Conservation (phyloP, 2,888 invertebrate species). For the Dolichomitus sp. region DNA sequence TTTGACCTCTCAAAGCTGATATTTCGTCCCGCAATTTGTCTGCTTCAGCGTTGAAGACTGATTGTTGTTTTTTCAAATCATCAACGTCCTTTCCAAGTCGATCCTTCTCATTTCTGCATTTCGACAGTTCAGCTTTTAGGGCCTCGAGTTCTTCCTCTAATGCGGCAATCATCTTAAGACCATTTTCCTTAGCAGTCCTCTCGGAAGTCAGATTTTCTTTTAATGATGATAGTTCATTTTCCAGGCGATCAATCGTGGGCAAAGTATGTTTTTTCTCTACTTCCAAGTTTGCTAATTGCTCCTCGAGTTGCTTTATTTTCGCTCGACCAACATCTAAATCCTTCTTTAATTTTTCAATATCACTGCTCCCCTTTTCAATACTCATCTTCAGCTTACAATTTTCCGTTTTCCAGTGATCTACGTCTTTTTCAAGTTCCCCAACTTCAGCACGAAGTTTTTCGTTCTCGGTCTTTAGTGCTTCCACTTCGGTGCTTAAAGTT, state of each 20-base stretch:
- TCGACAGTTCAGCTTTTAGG: slow-evolving; percentile 69
- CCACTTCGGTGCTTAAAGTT: slow-evolving; percentile 46
- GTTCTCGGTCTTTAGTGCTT: slow-evolving; percentile 51
- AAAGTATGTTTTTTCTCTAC: slow-evolving; percentile 37
- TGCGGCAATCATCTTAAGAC: slow-evolving; percentile 15
- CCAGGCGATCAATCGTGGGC: slow-evolving; percentile 27
- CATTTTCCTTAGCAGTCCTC: slow-evolving; percentile 63
- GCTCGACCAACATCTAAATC: slow-evolving; percentile 63
- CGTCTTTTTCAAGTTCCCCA: slow-evolving; percentile 59
- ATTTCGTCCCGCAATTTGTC: slow-evolving; percentile 60
- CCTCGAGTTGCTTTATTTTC: slow-evolving; percentile 57
- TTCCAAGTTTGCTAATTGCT: slow-evolving; percentile 47
- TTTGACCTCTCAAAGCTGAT: slow-evolving; percentile 61
- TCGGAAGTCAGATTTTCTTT: slow-evolving; percentile 58
- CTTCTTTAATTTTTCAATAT: slow-evolving; percentile 67
- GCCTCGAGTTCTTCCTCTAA: slow-evolving; percentile 63
- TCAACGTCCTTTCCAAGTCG: slow-evolving; percentile 52
- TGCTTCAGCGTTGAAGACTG: slow-evolving; percentile 52
- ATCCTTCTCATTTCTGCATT: slow-evolving; percentile 69
- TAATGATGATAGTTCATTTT: slow-evolving; percentile 52
- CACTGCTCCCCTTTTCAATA: slow-evolving; percentile 63
- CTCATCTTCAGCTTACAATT: slow-evolving; percentile 68
- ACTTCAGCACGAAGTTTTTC: slow-evolving; percentile 57
- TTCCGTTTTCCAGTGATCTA: slow-evolving; percentile 70
- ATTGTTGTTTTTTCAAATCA: slow-evolving; percentile 39